Evolutionary conservation across 1,140 invertebrate genomes (phyloP).

Genomic region (Drosophila auraria): DNA sequence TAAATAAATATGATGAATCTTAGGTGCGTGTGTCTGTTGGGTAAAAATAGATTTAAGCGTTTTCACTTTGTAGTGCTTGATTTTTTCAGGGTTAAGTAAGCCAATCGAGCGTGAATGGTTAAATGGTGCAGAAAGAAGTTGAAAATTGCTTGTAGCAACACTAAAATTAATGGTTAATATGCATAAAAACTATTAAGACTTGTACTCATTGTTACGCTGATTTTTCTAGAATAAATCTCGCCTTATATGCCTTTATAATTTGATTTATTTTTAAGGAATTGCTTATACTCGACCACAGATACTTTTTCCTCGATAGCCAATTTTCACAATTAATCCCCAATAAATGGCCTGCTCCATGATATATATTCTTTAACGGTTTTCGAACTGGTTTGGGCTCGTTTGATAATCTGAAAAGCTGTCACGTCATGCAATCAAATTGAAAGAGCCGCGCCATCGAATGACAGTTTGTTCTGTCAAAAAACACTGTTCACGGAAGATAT

Average conservation of each 20-base stretch:
- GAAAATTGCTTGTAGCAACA: neutral
- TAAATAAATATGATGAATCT: constrained; percentile 45
- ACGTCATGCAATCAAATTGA: constrained; percentile 66
- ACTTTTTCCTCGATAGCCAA: constrained; percentile 37
- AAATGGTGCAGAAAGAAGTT: constrained; percentile 18
- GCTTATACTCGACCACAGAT: constrained; percentile 9
- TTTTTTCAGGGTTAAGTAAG: constrained; percentile 64
- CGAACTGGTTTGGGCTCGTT: constrained; percentile 4
- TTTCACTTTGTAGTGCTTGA: constrained; percentile 21
- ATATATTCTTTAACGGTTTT: constrained; percentile 48
- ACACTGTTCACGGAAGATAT: neutral
- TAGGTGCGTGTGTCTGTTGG: constrained; percentile 17
- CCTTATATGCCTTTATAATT: constrained; percentile 14
- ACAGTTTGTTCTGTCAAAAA: constrained; percentile 17
- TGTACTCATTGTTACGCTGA: no score
- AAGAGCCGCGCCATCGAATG: constrained; percentile 30
- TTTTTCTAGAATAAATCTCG: neutral
- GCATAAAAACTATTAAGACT: neutral
- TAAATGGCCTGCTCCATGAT: constrained; percentile 22
- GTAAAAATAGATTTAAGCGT: constrained; percentile 55
- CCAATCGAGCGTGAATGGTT: constrained; percentile 47
- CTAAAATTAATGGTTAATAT: constrained; percentile 5
- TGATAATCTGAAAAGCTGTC: constrained; percentile 57
- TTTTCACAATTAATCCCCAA: constrained; percentile 38
- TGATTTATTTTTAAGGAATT: constrained; percentile 7